Base-by-base conservation (phyloP, 2,797 vertebrate species). In the Alectoris magna region DNA sequence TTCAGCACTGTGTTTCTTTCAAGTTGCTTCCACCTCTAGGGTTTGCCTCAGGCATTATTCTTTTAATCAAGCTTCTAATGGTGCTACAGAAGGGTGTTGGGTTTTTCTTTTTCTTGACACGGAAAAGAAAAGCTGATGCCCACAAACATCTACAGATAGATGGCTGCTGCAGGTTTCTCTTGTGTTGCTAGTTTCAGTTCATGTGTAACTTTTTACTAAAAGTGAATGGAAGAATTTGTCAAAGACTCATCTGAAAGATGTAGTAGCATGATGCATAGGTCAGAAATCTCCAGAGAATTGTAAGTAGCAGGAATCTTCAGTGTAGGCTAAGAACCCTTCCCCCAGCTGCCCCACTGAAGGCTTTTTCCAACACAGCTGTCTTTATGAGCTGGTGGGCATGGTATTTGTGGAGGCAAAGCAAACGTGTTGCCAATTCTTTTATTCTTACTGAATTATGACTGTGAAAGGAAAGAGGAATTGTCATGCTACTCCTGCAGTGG, bases 11-110 rank as follows among this genome's bases (percentile, higher is more conserved):
- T 53, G 38, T 71, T 92, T 90, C 93, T 95, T 95, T 96, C 89
- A 96, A 92, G 93, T 91, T 74, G 29, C 70, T 93, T 88, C 87
- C 87, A 91, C 79, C 96, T 95, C 92, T 76, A 79, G 96, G 94
- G 68, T 91, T 92, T 91, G 94, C 96, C 96, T 36, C 68, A 93
- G 94, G 95, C 94, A 79, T 84, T 94, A 78, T 90, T 92, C 94
- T 90, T 96, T 84, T 95, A 88, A 95, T 96, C 85, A 95, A 72
- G 89, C 59, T 91, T 93, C 88, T 84, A 79, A 60, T 90, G 63
- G 76, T 88, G 64, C 77, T 94, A 86, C 51, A 86, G 82, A 86
- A 90, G 41, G 56, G 48, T 48, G 14, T 26, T 53, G 51, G 6
- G 4, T 53, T 53, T 34, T 86, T 60, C 58, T 77, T 84, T 53